phyloP scores from a whole-genome alignment of 2,888 invertebrate species.

The Patella pellucida region DNA sequence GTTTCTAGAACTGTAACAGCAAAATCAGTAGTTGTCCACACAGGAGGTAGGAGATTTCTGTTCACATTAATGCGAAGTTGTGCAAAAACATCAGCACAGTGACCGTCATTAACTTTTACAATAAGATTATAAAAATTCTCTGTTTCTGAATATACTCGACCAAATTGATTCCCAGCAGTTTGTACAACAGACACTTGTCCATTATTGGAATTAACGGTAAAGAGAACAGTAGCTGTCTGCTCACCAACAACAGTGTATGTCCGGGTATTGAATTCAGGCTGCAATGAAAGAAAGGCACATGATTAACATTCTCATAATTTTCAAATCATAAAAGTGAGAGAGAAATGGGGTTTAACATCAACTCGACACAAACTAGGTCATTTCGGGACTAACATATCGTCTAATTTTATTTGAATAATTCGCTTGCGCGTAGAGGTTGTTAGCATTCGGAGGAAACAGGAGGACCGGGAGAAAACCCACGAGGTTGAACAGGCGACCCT shows the following conservation, averaged over 20 bases:
- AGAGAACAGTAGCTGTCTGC: constrained; percentile 41
- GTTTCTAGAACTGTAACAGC: background rate
- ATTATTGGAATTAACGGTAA: constrained; percentile 57
- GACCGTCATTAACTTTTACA: background rate
- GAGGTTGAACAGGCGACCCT: too few relatives aligned
- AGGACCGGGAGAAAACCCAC: too few relatives aligned
- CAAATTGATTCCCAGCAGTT: constrained; percentile 42
- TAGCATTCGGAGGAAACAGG: too few relatives aligned
- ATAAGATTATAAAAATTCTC: background rate
- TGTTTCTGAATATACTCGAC: background rate
- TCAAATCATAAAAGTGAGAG: too few relatives aligned
- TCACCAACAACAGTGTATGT: constrained; percentile 44
- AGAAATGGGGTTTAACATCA: too few relatives aligned
- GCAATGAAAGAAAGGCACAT: constrained; percentile 9
- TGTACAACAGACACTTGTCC: constrained; percentile 55
- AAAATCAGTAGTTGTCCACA: background rate
- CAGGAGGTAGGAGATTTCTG: background rate
- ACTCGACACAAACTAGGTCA: too few relatives aligned
- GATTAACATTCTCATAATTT: too few relatives aligned
- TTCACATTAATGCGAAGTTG: background rate
- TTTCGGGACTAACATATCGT: too few relatives aligned
- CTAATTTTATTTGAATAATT: too few relatives aligned
- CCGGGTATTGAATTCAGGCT: constrained; percentile 46
- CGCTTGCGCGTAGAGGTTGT: too few relatives aligned
- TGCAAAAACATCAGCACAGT: background rate